These are phyloP conservation scores for Eleutherodactylus coqui DNA, from an alignment of 2,797 vertebrate species.

Conservation along the genomic window DNA sequence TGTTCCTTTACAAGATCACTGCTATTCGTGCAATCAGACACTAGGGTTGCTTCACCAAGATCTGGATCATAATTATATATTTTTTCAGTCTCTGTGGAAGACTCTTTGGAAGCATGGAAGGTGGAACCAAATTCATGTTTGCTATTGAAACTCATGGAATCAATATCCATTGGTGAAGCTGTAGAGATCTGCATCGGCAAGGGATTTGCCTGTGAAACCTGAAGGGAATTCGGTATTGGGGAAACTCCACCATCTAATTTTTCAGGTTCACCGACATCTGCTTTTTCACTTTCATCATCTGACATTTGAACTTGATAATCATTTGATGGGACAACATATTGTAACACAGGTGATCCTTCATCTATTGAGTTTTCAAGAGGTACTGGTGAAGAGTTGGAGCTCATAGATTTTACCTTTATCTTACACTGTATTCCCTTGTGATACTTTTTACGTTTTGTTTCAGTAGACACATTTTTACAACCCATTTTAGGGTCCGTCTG, in stretches of 20 bases:
- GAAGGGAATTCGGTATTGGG: not conserved
- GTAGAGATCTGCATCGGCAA: not conserved
- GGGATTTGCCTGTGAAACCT: not conserved
- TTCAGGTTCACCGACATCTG: not conserved
- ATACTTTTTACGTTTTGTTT: constrained; percentile 13
- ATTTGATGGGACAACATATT: not conserved
- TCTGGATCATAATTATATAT: not conserved
- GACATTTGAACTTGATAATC: not conserved
- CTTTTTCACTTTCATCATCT: not conserved
- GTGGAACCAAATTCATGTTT: not conserved
- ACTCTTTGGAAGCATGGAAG: not conserved
- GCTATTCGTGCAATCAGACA: not conserved
- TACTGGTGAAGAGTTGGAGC: not conserved
- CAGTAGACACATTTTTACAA: not conserved
- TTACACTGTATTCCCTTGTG: not conserved
- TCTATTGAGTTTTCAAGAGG: constrained; percentile 2
- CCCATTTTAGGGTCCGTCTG: constrained; percentile 11
- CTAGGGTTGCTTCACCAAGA: not conserved
- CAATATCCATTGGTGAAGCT: not conserved
- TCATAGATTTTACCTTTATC: not conserved
- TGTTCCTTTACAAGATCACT: constrained; percentile 2
- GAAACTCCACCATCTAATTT: too few relatives aligned
- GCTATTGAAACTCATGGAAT: not conserved
- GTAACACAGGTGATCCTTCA: constrained; percentile 3
- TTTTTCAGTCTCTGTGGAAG: not conserved